Evolutionary conservation across 2,888 invertebrate genomes (phyloP), one percentile per base, ranked within the genome.

Genomic region (Ganaspis brasiliensis): DNA sequence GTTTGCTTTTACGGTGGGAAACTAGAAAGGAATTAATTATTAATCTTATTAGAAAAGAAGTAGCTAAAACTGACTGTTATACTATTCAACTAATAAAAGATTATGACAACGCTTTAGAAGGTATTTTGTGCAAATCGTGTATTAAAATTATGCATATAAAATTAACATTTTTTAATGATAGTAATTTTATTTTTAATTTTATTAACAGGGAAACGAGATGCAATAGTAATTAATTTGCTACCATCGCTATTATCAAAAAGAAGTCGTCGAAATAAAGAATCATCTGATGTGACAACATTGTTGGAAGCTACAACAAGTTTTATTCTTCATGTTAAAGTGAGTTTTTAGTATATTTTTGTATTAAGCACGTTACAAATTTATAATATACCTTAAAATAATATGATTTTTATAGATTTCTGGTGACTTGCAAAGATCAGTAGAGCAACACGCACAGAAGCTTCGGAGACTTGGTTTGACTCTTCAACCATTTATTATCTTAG

Each of bases 1-100:
- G 55, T 24, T 61, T 77, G 10, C 37, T 74, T 16, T 56, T 71
- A 49, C 74, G 67, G 6, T 77, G 74, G 71, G 70, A 77, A 35
- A 14, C 35, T 57, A 59, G 9, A 0, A 72, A 72, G 40, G 19
- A 72, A 24, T 26, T 56, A 14, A 56, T 56, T 12, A 5, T 56
- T 26, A 14, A 56, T 24, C 12, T 56, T 10, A 26, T 26, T 24
- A 21, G 9, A 24, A 56, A 26, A 56, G 24, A 56, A 56, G 3
- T 12, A 4, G 26, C 56, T 24, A 56, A 56, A 24, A 56, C 24
- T 56, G 26, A 56, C 10, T 12, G 10, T 12, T 14, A 26, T 14
- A 56, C 56, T 10, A 24, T 26, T 2, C 10, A 56, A 24, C 10
- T 56, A 26, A 2, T 56, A 56, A 24, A 56, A 24, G 26, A 56